Base-by-base conservation (phyloP, 2,113 vertebrate species). In the Austrofundulus limnaeus region DNA sequence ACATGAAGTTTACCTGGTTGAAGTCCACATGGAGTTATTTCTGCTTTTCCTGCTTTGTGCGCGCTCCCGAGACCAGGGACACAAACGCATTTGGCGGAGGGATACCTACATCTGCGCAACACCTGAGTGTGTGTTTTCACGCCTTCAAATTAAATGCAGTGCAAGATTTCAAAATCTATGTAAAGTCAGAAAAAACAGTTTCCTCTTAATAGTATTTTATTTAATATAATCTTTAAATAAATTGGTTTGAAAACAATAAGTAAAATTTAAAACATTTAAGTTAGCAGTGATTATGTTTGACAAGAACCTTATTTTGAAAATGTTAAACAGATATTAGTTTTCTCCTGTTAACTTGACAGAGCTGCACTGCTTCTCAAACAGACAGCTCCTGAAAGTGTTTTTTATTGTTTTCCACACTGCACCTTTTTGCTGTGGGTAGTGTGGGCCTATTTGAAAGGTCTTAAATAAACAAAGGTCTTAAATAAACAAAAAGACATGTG, bases 101-200 rank as follows among this genome's bases (percentile, higher is more conserved):
- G 28, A 8, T 34, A 34, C 31, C 10, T 34, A 34, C 8, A 5
- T 2, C 43, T 14, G 23, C 24, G 11, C 2, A 0, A 0, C 0
- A 41, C 62, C 66, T 55, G 79, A 78, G 73, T n/a, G 19, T 2
- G 0, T 0, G 2, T 0, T 0, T 5, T 0, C 0, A 0, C 0
- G 5, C 23, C 15, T 86, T 81, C 73, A 82, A 23, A 82, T 21
- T 80, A 82, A 75, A 62, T 61, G 5, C 0, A 12, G 0, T 5
- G 15, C 6, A 0, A 0, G 0, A 8, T 24, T 10, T 8, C 9
- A 34, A 31, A 51, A 37, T 9, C 0, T 14, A 5, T 1, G 8
- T 1, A 49, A 21, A 53, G 0, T 1, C 31, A 10, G 5, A 34
- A 34, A 34, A 10, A 34, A 34, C 6, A 9, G 5, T 34, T 34